Base-by-base conservation (phyloP, 2,888 invertebrate genomes). In the Nyleta sp. region DNA sequence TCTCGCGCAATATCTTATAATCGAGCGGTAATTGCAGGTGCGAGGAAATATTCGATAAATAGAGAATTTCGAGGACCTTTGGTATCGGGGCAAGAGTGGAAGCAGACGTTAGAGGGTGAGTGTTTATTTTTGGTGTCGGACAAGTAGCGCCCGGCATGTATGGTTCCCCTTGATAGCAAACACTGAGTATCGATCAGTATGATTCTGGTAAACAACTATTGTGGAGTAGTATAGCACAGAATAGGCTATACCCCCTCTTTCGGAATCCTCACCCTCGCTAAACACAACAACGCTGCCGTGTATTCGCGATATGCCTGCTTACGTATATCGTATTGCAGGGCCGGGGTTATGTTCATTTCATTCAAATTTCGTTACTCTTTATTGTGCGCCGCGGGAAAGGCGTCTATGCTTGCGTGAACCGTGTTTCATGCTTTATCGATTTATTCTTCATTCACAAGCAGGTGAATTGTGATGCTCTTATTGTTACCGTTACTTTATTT, bases 141-240 rank as follows among this genome's bases (percentile, higher is more conserved):
- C 88, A 88, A 89, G 86, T 88, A 87, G 87, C 87, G 86, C 87
- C 87, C 85, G 82, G 86, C 86, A 86, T 87, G 86, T 86, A 89
- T 89, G 87, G 85, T 86, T 87, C 86, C 85, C 87, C 88, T 86
- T 87, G 88, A 89, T 89, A 87, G 89, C 90, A 90, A 90, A 90
- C 89, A 89, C 85, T 83, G 86, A 87, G 87, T 90, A 90, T 90
- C 90, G 90, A 90, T 89, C 90, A 88, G 89, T 89, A 88, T 89
- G 86, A 87, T 89, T 89, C 87, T 87, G 87, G 89, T 89, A 90
- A 90, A 90, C 89, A 89, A 90, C 88, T 87, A 90, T 88, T 89
- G 89, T 87, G 82, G 85, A 86, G 85, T 86, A 86, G 86, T 85
- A 87, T 85, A 85, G 86, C 85, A 84, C 81, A 85, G 85, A 87